Base-by-base conservation (phyloP, 2,888 invertebrate genomes). In the Eurytoma californica region DNA sequence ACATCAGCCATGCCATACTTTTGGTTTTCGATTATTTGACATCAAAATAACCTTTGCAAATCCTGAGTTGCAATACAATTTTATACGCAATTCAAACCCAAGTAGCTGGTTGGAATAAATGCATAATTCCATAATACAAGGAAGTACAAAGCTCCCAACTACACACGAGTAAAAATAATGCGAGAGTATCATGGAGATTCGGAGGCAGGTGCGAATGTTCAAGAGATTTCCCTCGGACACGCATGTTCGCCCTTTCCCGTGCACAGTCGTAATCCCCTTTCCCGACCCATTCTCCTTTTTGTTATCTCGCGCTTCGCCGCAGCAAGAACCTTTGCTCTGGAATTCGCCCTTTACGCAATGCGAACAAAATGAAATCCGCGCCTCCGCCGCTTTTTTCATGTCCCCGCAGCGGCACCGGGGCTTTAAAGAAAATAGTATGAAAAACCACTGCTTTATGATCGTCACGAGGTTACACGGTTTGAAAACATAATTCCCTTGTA, bases 321-420 rank as follows among this genome's bases (percentile, higher is more conserved):
- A 1, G 28, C 24, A 14, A 58, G 16, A 49, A 28, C 13, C 49
- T 57, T 57, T 39, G 18, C 49, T 14, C 66, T 18, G n/a, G 55
- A 47, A 65, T 28, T 57, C 16, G 47, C 7, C 20, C 13, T 73
- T n/a, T n/a, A n/a, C 58, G 7, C 51, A n/a, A 20, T 51, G 18
- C n/a, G 47, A 69, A 49, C 14, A 63, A 14, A 76, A 69, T 69
- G 39, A 47, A 63, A 69, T 57, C 47, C 63, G 20, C n/a, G 60
- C 9, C 3, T 24, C 24, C 2, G 24, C 53, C 20, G 58, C 58
- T 24, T 0, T 7, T 60, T 60, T 24, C 13, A 24, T 28, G n/a
- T n/a, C n/a, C 13, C 58, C 13, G 20, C 60, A 16, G 7, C 24
- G 3, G 3, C 14, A 24, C 13, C 5, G 60, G 4, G 1, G 28